Percentiles rank a stretch among this genome's conserved stretches.
These are phyloP conservation scores for Nudaria mundana DNA, from an alignment of 2,888 invertebrate genomes.

Conservation along the genomic window DNA sequence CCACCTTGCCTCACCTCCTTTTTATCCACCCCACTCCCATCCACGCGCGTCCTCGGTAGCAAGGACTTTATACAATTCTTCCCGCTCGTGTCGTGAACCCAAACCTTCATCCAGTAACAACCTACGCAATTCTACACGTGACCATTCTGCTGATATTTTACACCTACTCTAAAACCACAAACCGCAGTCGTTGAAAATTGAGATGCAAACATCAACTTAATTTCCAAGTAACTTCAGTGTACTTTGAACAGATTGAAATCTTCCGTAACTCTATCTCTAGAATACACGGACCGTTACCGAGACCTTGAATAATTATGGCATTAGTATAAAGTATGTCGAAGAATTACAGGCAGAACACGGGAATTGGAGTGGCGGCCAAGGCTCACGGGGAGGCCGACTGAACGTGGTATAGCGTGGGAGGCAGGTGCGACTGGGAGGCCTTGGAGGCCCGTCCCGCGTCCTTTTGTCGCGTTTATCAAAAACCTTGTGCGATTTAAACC, in stretches of 20 bases:
- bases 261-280: slow-evolving; percentile 3
- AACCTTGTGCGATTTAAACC: slow-evolving; percentile 56
- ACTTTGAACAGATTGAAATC: slow-evolving; percentile 9
- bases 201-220: background rate
- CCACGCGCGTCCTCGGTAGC: slow-evolving; percentile 58
- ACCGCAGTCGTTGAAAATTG: slow-evolving; percentile 18
- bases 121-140: slow-evolving; percentile 53
- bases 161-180: slow-evolving; percentile 40
- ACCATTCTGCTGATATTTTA: slow-evolving; percentile 42
- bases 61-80: slow-evolving; percentile 71
- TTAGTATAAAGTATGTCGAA: slow-evolving; percentile 2
- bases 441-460: slow-evolving; percentile 64
- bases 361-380: slow-evolving; percentile 12
- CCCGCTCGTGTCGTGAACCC: slow-evolving; percentile 52
- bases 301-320: slow-evolving; percentile 9
- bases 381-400: slow-evolving; percentile 18
- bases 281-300: background rate
- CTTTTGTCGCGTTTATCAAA: slow-evolving; percentile 59
- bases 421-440: slow-evolving; percentile 54
- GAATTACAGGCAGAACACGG: slow-evolving; percentile 14
- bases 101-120: slow-evolving; percentile 59
- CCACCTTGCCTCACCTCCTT: slow-evolving; percentile 46
- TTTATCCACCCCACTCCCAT: slow-evolving; percentile 36
- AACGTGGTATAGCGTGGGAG: slow-evolving; percentile 36
- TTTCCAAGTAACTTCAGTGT: slow-evolving; percentile 6